These are phyloP conservation scores for Andricus quercusramuli DNA, from an alignment of 2,888 invertebrate genomes.

Conservation along the genomic window DNA sequence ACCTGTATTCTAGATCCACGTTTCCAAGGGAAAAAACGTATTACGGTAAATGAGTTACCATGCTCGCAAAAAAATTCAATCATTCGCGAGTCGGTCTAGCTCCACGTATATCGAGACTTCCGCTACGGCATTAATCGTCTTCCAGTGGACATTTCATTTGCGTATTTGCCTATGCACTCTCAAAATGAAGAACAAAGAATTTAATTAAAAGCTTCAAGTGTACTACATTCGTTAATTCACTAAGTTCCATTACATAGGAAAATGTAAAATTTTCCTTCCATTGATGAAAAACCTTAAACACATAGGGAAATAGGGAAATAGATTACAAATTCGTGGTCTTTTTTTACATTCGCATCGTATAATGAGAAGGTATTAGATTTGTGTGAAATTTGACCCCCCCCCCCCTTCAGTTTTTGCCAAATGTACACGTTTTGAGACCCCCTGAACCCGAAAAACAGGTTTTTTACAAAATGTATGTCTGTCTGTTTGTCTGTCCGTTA, in stretches of 20 bases:
- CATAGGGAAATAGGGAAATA: too few relatives aligned
- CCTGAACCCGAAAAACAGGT: too few relatives aligned
- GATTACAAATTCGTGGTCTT: too few relatives aligned
- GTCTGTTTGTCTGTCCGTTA: too few relatives aligned
- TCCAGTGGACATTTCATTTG: conserved; percentile 26
- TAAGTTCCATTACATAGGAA: not conserved
- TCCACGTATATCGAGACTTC: not conserved
- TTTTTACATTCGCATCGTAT: too few relatives aligned
- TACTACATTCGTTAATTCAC: not conserved
- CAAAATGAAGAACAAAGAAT: conserved; percentile 25
- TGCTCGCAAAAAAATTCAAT: conserved; percentile 23
- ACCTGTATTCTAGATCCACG: not conserved
- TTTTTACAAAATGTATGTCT: too few relatives aligned
- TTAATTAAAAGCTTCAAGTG: conserved; percentile 24
- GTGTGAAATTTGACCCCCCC: too few relatives aligned
- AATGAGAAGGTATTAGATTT: too few relatives aligned
- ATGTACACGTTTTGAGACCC: too few relatives aligned
- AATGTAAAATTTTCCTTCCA: not conserved
- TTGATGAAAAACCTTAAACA: too few relatives aligned
- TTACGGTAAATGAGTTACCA: conserved; percentile 11
- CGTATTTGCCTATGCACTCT: conserved; percentile 28
- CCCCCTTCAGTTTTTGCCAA: too few relatives aligned
- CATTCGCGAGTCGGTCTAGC: not conserved
- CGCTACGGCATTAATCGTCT: conserved; percentile 29
- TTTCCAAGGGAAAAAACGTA: conserved; percentile 1